Conservation (phyloP, 2,888 invertebrate species). For the Liposcelis brunnea region DNA sequence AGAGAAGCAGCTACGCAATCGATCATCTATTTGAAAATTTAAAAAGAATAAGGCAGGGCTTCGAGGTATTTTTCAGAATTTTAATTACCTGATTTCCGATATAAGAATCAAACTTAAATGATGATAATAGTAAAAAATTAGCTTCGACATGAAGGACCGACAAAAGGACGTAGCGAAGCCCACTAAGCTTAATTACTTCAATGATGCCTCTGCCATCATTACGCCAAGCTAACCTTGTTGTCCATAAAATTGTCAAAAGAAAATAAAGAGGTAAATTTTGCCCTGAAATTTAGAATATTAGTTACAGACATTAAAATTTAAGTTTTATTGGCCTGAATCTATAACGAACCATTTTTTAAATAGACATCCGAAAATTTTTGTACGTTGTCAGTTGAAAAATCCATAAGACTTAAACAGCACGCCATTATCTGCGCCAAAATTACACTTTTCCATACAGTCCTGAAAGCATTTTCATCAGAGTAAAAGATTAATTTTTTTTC, state of each 20-base stretch:
- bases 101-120: constrained; percentile 39
- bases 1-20: constrained; percentile 75
- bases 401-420: neutral
- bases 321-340: neutral
- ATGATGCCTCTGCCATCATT: constrained; percentile 41
- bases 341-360: neutral
- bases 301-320: neutral
- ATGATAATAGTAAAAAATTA: constrained; percentile 61
- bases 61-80: too few species aligned
- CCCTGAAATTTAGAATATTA: constrained; percentile 27
- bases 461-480: neutral
- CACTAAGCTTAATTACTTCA: constrained; percentile 45
- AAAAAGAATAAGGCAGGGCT: too few species aligned
- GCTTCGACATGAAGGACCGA: constrained; percentile 75
- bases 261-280: constrained; percentile 68
- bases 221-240: constrained; percentile 55
- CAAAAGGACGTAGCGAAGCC: constrained; percentile 60
- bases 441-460: constrained; percentile 5
- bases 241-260: constrained; percentile 56
- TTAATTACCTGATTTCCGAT: constrained; percentile 55
- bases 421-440: neutral
- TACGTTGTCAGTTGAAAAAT: neutral
- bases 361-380: neutral
- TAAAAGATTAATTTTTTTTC: neutral
- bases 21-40: constrained; percentile 52